Base-by-base conservation (phyloP, 37 sponge, comb jelly and placozoan species). In the Corticium candelabrum region DNA sequence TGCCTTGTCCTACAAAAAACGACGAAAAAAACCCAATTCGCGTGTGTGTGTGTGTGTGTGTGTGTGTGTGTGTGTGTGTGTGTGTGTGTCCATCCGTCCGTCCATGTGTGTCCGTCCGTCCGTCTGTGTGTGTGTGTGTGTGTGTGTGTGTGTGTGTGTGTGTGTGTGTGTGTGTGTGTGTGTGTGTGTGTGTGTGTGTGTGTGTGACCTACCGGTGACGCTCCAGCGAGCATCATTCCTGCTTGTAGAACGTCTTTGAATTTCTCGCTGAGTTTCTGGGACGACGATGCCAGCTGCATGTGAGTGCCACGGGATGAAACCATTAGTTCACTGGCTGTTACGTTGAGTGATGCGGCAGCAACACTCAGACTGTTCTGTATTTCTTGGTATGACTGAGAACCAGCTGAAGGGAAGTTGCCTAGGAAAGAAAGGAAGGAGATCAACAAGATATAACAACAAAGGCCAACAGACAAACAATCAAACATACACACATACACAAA, bases 321-420 rank as follows among this genome's bases (percentile, higher is more conserved):
- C 7, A 97, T 90, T 41, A 97, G 85, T 69, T 94, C 88, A 37
- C 83, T 56, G 0, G 90, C 90, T 0, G 86, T 79, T 3, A 80
- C 92, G 78, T 97, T 97, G 38, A 97, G 87, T 68, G 86, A 68
- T 36, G 92, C 99, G 40, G 92, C 99, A 57, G 80, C 85, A 0
- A 86, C 82, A 68, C 86, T 85, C 33, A 97, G 84, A 21, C 84
- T 82, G 69, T 72, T 85, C 82, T 97, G 99, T 4, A 93, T 84
- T 15, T 80, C 81, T 75, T 89, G 95, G 69, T 88, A 89, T 41
- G 85, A 41, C 40, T 83, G 80, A 67, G 85, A 91, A 33, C 76
- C 68, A 0, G 84, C 71, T 34, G 39, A 34, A 35, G 93, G 93
- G 74, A 30, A 92, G 87, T 85, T 34, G 31, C 38, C 27, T 40